Base-by-base conservation (phyloP, 2,113 vertebrate genomes). In the Phyllopteryx taeniolatus region DNA sequence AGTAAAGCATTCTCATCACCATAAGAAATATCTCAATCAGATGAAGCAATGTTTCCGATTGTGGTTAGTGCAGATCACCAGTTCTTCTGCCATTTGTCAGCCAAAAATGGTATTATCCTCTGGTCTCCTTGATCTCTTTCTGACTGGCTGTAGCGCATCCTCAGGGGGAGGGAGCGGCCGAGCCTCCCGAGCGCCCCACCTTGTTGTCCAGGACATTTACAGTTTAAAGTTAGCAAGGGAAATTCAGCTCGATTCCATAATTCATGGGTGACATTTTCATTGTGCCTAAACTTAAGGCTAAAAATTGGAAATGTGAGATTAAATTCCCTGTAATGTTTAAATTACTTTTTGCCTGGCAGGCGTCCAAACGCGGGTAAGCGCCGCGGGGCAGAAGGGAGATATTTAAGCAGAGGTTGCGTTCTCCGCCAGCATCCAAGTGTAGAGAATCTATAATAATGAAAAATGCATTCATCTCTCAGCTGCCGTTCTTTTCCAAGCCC, bases 271-370 rank as follows among this genome's bases (percentile, higher is more conserved):
- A 94, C 95, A 95, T 94, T 96, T 97, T 97, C 93, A 95, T 95
- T 96, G 95, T 94, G 94, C 93, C 87, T 94, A 96, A 96, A 96
- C 93, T 95, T 96, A 94, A 95, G 78, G 75, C 57, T 73, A 86
- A 95, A 95, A 95, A 96, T 95, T 87, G 94, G 94, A 98, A 96
- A 96, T 94, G 93, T 94, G 95, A 96, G 94, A 96, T 98, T 96
- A 96, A 95, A 97, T 98, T 98, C 96, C 95, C 95, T 95, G 95
- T 95, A 95, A 98, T 96, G 94, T 97, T 96, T 94, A 96, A 96
- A 96, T 95, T 94, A 95, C 95, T 95, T 94, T 95, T 90, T 91
- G 92, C 90, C 95, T 97, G 96, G 96, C 95, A 92, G 86, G 86
- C 91, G 90, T 95, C 95, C 96, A 96, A 94, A 91, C 83, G 91